Evolutionary conservation across 2,888 invertebrate species (phyloP), one percentile per base, ranked within the genome.

Genomic region (Pharmacophagus antenor): DNA sequence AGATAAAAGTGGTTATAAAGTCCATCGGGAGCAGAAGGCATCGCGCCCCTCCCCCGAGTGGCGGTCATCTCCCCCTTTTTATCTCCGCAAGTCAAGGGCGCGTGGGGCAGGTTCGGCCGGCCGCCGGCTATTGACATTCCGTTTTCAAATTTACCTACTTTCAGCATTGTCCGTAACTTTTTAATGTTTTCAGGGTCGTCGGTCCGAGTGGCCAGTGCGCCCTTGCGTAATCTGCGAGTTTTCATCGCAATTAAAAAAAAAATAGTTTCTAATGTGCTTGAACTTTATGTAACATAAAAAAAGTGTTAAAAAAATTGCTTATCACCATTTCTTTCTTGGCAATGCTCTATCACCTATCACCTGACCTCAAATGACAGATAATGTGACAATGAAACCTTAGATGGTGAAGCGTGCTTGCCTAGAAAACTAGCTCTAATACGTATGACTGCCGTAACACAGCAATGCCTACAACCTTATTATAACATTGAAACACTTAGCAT

Each of bases 61-160:
- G 71, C 84, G 88, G 87, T 88, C 87, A 88, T 84, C 84, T 85
- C 86, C 82, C 84, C 83, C 82, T 85, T 84, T 85, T 87, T 87
- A 88, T 88, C 89, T 84, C 77, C 60, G 60, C 87, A 88, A 89
- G 85, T 86, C 88, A 89, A 88, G 89, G 89, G 87, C 88, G 87
- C 85, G 85, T 90, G 88, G 84, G 89, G 89, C 87, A 89, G 89
- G 89, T 89, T 83, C 86, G 78, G 80, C 84, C 79, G 84, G 84
- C 88, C 86, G 85, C 69, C 86, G 88, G 89, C 89, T 89, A 90
- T 89, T 89, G 89, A 89, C 89, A 88, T 89, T 88, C 82, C 85
- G 83, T 89, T 88, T 86, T 88, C 83, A 87, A 88, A 88, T 87
- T 84, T 87, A 84, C 88, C 88, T 83, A 87, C 88, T 85, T 86